These are phyloP conservation scores for Halichondria panicea DNA, from an alignment of 37 sponge, comb jelly and placozoan species.

Conservation along the genomic window DNA sequence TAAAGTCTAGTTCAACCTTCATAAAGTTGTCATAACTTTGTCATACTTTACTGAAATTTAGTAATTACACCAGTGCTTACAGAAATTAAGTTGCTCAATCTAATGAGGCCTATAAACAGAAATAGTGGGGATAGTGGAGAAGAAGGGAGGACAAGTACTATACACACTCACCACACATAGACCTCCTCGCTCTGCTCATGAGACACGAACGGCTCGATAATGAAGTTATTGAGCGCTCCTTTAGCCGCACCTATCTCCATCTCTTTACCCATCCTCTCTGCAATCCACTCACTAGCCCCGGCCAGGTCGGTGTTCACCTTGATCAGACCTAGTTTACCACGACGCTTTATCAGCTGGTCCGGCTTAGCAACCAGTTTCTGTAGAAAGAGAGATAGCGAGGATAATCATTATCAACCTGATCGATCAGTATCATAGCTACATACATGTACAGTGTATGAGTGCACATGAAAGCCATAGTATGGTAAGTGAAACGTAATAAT, in stretches of 20 bases:
- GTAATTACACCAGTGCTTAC: not conserved
- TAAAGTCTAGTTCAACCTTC: not conserved
- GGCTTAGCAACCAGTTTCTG: slow-evolving; percentile 90
- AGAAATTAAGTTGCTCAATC: not conserved
- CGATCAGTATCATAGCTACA: too few relatives aligned
- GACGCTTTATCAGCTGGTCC: slow-evolving; percentile 93
- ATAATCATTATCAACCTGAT: not conserved
- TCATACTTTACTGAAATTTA: not conserved
- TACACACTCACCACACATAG: slow-evolving; percentile 45
- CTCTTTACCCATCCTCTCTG: slow-evolving; percentile 63
- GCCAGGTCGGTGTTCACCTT: slow-evolving; percentile 69
- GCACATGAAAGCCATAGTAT: too few relatives aligned
- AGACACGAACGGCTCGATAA: slow-evolving; percentile 87
- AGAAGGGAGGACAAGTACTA: not conserved
- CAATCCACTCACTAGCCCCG: slow-evolving; percentile 74
- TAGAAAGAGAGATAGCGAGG: not conserved
- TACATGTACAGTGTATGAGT: too few relatives aligned
- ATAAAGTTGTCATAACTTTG: not conserved
- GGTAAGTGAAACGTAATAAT: too few relatives aligned
- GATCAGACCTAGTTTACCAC: slow-evolving; percentile 95
- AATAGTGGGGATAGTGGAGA: not conserved
- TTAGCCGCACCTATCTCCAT: slow-evolving; percentile 67
- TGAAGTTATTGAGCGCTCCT: slow-evolving; percentile 84
- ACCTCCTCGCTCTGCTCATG: slow-evolving; percentile 60
- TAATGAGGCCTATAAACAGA: not conserved